phyloP scores from a whole-genome alignment of 30 jellyfish, hydroid and myxozoan species.

The Aurelia aurita complex sp. Pacific region DNA sequence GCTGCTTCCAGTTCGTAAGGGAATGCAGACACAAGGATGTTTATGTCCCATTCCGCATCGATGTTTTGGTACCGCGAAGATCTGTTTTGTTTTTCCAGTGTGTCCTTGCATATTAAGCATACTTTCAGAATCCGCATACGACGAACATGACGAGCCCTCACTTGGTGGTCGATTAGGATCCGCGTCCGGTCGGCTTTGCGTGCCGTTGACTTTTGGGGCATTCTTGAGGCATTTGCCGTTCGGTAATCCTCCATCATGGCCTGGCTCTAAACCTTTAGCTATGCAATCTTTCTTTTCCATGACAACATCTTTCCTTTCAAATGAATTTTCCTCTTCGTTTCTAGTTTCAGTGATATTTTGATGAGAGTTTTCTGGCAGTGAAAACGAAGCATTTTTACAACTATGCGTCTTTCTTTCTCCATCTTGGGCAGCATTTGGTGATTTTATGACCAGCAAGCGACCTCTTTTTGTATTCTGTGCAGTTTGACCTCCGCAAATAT shows the following conservation, averaged over 20 bases:
- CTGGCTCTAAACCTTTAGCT: background rate
- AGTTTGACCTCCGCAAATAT: background rate
- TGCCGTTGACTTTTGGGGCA: background rate
- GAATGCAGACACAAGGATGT: slow-evolving; percentile 75
- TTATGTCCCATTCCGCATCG: slow-evolving; percentile 77
- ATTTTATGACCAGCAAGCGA: slow-evolving; percentile 5
- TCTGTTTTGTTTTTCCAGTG: slow-evolving; percentile 36
- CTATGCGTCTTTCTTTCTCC: too few species aligned
- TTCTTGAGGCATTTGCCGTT: background rate
- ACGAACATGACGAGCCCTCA: slow-evolving; percentile 11
- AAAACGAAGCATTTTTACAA: too few species aligned
- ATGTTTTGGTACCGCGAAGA: slow-evolving; percentile 70
- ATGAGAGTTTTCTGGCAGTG: too few species aligned
- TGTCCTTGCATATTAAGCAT: slow-evolving; percentile 9
- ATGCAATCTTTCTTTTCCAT: background rate
- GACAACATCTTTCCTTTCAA: background rate
- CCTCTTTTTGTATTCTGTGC: slow-evolving; percentile 10
- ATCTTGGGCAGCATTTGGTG: background rate
- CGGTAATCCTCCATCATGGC: background rate
- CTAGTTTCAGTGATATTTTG: too few species aligned
- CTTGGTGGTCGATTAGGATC: background rate
- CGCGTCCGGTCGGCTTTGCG: background rate
- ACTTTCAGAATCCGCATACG: slow-evolving; percentile 12
- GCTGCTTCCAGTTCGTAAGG: slow-evolving; percentile 71
- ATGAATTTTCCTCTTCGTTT: background rate